Conservation (phyloP, 2,113 vertebrate species). For the Laticauda laticaudata region DNA sequence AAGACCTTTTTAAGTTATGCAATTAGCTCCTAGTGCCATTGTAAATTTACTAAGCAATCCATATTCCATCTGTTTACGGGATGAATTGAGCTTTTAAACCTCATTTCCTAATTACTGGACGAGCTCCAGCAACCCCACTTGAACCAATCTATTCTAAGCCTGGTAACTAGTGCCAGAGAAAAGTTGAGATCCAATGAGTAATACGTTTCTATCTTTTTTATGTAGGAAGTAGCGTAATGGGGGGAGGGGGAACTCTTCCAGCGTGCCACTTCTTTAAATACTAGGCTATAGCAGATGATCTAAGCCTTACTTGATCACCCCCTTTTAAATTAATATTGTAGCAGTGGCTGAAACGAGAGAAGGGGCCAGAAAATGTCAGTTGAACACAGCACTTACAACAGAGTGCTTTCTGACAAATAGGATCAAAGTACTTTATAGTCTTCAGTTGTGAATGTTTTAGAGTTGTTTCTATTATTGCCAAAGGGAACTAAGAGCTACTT, state of each 20-base stretch:
- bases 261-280: not conserved
- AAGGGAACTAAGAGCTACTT: not conserved
- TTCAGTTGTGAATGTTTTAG: not conserved
- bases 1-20: not conserved
- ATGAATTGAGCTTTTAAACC: constrained; percentile 17
- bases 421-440: not conserved
- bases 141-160: not conserved
- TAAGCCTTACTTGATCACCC: not conserved
- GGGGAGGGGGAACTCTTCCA: not conserved
- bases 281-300: not conserved
- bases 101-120: constrained; percentile 40
- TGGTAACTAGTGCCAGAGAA: not conserved
- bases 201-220: not conserved
- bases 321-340: not conserved
- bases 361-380: not conserved
- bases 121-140: constrained; percentile 14
- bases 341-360: not conserved
- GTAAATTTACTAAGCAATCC: constrained; percentile 2
- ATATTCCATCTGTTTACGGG: constrained; percentile 6
- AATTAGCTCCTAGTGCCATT: constrained; percentile 2
- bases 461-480: not conserved
- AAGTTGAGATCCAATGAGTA: not conserved
- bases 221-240: not conserved
- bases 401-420: not conserved
- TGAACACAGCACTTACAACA: not conserved